Evolutionary conservation across 2,888 invertebrate species (phyloP), one percentile per base, ranked within the genome.

Genomic region (Lepidocyrtoides sp.): DNA sequence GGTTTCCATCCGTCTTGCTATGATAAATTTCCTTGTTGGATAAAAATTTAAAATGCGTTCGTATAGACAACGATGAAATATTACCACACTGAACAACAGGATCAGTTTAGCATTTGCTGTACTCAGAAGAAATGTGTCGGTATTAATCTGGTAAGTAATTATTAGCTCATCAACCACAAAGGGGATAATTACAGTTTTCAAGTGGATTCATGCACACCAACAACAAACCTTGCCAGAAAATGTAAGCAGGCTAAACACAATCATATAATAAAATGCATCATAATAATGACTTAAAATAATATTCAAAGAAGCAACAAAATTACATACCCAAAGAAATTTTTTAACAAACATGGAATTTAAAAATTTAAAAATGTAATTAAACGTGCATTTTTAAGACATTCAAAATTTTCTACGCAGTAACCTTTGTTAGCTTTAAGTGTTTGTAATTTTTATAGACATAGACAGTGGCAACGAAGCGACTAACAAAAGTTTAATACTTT

Each of bases 1-100:
- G 29, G 75, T 44, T 79, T 89, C 57, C 82, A 89, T 83, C 41
- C 72, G 60, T 89, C 89, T 83, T 72, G 20, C 26, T 32, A 54
- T 88, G 72, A 82, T 83, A 66, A 83, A 83, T 89, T 69, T 88
- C 79, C 54, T 66, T 54, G 7, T 84, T 54, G 69, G 7, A 48
- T 72, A 17, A 75, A 86, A 75, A 66, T 75, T 60, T n/a, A 57
- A 86, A 84, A 54, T 69, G 86, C 57, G 44, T 86, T 36, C 72
- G 17, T 41, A 69, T 54, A 51, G 44, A 86, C 57, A 85, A 29
- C 41, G 12, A 86, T 75, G 81, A 88, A 41, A 88, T 66, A 81
- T 84, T 51, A 77, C 63, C 8, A 14, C 44, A 23, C 4, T 44
- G 32, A 69, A 63, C 79, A 79, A 51, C 48, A 51, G 2, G 3